A percentile compares a stretch with the other conserved stretches of the same genome.
phyloP scores from a whole-genome alignment of 2,888 invertebrate species.

The Hemaris fuciformis region DNA sequence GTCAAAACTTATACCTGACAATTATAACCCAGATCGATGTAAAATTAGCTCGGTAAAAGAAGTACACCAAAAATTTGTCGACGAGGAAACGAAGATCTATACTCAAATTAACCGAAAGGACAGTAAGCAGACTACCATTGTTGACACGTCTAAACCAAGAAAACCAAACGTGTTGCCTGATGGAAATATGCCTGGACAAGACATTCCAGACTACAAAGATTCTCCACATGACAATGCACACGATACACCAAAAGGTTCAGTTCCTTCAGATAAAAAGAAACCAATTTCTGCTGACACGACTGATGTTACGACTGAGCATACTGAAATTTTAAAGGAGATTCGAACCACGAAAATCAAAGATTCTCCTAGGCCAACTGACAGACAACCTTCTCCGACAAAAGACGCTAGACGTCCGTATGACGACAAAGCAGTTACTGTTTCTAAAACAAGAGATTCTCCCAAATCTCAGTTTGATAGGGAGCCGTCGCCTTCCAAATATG shows the following conservation, averaged over 20 bases:
- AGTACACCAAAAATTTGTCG: slow-evolving; percentile 65
- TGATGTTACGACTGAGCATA: not conserved
- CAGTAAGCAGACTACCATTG: slow-evolving; percentile 16
- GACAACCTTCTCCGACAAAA: slow-evolving; percentile 52
- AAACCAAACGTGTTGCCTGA: slow-evolving; percentile 34
- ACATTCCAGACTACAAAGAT: slow-evolving; percentile 28
- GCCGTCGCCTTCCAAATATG: slow-evolving; percentile 21
- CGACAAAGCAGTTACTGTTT: slow-evolving; percentile 8
- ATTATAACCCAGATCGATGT: slow-evolving; percentile 33
- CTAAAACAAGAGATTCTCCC: slow-evolving; percentile 18
- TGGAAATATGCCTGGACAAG: slow-evolving; percentile 36
- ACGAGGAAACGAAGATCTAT: slow-evolving; percentile 69
- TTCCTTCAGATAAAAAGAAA: not conserved
- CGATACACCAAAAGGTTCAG: not conserved
- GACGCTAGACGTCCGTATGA: not conserved
- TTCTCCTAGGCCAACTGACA: slow-evolving; percentile 26
- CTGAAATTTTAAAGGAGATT: not conserved
- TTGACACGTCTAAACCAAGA: slow-evolving; percentile 15
- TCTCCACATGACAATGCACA: not conserved
- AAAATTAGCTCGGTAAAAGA: slow-evolving; percentile 43
- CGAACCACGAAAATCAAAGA: not conserved
- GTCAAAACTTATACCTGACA: slow-evolving; percentile 29
- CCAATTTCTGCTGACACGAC: not conserved
- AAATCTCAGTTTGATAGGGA: not conserved
- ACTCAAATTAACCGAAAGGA: slow-evolving; percentile 40